These are phyloP conservation scores for Choreutis nemorana DNA, from an alignment of 2,888 invertebrate genomes.

Conservation along the genomic window DNA sequence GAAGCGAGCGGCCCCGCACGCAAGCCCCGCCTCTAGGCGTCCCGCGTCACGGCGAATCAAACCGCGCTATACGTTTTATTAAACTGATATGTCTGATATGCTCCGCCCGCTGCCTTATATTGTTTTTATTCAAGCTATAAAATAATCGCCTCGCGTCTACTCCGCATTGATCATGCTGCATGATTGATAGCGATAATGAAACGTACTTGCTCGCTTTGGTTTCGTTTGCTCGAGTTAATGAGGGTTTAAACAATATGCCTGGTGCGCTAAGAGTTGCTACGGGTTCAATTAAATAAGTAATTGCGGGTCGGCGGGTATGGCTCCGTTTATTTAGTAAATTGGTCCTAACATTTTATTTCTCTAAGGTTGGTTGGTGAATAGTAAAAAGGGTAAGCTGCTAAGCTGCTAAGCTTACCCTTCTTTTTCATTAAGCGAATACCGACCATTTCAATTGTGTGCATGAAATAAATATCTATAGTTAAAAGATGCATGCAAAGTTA, in stretches of 20 bases:
- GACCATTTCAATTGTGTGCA: too few species aligned
- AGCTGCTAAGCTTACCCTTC: too few species aligned
- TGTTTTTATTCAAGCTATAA: conserved; percentile 61
- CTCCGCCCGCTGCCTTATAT: conserved; percentile 53
- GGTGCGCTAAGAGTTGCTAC: conserved; percentile 1
- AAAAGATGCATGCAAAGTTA: too few species aligned
- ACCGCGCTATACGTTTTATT: conserved; percentile 54
- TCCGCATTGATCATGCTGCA: conserved; percentile 26
- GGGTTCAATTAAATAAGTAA: conserved; percentile 4
- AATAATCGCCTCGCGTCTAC: too few species aligned
- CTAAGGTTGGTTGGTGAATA: too few species aligned
- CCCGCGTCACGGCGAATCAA: conserved; percentile 56
- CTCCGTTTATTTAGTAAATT: too few species aligned
- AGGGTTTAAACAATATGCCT: conserved; percentile 18
- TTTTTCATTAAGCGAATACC: too few species aligned
- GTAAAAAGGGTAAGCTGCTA: too few species aligned
- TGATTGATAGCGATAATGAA: conserved; percentile 29
- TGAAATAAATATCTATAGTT: too few species aligned
- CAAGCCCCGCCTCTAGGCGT: conserved; percentile 56
- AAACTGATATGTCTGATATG: conserved; percentile 57
- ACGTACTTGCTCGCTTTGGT: conserved; percentile 18
- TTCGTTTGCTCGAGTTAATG: conserved; percentile 20
- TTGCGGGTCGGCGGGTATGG: too few species aligned
- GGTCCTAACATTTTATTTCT: too few species aligned
- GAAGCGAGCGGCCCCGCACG: conserved; percentile 16